Conservation (phyloP, 2,888 invertebrate species). For the Trachelus iudaicus region DNA sequence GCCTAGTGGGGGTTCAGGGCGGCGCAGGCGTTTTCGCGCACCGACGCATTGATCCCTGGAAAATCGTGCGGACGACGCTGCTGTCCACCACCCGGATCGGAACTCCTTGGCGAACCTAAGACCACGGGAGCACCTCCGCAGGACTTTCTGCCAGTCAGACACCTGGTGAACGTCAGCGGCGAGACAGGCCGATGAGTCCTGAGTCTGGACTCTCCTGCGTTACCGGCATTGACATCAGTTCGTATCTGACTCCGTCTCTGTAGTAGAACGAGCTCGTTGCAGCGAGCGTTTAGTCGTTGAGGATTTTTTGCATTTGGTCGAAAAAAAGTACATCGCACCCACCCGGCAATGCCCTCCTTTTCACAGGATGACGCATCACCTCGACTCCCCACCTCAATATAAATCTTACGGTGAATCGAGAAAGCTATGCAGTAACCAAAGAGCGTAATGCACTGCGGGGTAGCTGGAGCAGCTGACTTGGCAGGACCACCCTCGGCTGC, state of each 20-base stretch:
- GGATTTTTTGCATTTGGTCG: neutral
- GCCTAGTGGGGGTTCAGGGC: slow-evolving; percentile 51
- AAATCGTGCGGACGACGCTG: slow-evolving; percentile 51
- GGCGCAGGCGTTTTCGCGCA: slow-evolving; percentile 71
- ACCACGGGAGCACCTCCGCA: neutral
- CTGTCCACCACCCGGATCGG: slow-evolving; percentile 1
- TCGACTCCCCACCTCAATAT: neutral
- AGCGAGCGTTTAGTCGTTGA: neutral
- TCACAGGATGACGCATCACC: neutral
- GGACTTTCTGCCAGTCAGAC: neutral
- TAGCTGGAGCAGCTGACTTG: neutral
- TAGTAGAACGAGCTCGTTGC: neutral
- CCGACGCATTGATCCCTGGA: slow-evolving; percentile 65
- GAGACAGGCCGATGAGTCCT: no score
- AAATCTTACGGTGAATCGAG: neutral
- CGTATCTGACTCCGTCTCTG: neutral
- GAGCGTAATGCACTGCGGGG: neutral
- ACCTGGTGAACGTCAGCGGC: neutral
- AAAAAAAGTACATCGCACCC: neutral
- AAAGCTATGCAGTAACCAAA: neutral
- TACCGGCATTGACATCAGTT: neutral
- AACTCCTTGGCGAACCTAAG: slow-evolving; percentile 1
- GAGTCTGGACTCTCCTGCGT: neutral
- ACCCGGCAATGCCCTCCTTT: neutral
- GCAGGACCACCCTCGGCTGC: neutral